Evolutionary conservation across 2,113 vertebrate genomes (phyloP).

Genomic region (Xiphophorus couchianus): DNA sequence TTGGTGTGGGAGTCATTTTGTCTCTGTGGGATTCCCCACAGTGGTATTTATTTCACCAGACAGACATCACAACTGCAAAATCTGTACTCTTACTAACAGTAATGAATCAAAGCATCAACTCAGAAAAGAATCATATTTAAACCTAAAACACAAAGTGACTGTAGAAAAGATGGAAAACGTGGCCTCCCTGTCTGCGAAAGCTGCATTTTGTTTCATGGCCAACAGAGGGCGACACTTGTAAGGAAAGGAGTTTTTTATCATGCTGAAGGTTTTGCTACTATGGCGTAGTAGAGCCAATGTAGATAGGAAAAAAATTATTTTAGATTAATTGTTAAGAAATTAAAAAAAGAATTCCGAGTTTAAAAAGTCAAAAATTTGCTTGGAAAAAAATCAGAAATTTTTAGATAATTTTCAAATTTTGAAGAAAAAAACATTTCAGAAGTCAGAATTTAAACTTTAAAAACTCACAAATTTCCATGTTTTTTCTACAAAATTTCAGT

Average conservation of each 20-base stretch:
- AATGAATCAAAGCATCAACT: not conserved
- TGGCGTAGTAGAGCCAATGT: too few species aligned
- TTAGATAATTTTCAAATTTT: too few species aligned
- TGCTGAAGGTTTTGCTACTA: not conserved
- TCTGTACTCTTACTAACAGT: not conserved
- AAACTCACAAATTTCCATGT: too few species aligned
- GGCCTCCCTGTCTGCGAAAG: not conserved
- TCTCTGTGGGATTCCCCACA: not conserved
- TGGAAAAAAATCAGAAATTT: too few species aligned
- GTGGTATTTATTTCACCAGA: constrained; percentile 25
- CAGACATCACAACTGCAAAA: not conserved
- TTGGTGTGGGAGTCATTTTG: not conserved
- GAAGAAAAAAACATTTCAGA: too few species aligned
- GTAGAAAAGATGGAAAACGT: not conserved
- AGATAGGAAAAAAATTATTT: too few species aligned
- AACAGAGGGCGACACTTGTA: not conserved
- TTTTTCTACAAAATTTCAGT: too few species aligned
- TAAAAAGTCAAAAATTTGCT: too few species aligned
- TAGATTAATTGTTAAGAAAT: too few species aligned
- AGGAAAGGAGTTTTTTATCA: not conserved
- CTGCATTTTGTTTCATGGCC: not conserved
- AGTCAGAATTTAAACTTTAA: too few species aligned
- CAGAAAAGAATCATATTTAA: not conserved
- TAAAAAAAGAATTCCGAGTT: too few species aligned
- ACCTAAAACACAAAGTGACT: not conserved